A percentile compares a stretch with the other conserved stretches of the same genome.
Conservation (phyloP, 2,113 vertebrate species). For the Bufo bufo region DNA sequence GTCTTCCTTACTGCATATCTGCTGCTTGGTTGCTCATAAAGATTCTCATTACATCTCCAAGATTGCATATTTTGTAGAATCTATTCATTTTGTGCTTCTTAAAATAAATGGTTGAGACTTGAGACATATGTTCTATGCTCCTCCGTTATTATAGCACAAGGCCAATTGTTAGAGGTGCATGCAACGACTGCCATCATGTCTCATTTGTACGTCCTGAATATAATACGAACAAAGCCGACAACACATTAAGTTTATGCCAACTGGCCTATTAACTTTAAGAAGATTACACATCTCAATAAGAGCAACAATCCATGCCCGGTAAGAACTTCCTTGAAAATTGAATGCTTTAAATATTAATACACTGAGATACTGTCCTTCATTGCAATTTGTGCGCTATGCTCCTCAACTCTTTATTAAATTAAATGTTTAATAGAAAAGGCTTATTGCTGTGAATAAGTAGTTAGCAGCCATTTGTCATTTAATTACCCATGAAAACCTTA, state of each 20-base stretch:
- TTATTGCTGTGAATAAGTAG: constrained; percentile 70
- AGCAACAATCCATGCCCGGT: constrained; percentile 54
- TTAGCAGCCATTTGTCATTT: constrained; percentile 73
- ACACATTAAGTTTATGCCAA: constrained; percentile 51
- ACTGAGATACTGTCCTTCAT: constrained; percentile 64
- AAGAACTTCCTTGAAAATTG: constrained; percentile 53
- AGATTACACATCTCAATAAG: constrained; percentile 48
- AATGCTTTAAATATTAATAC: neutral
- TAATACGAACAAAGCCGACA: constrained; percentile 44
- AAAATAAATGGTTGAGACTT: neutral
- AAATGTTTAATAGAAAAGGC: constrained; percentile 73
- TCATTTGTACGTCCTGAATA: constrained; percentile 40
- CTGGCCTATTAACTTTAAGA: constrained; percentile 54
- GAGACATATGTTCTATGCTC: neutral
- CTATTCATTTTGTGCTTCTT: neutral
- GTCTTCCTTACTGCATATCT: neutral
- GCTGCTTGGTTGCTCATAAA: neutral
- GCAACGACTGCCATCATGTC: constrained; percentile 29
- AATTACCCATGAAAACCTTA: constrained; percentile 78
- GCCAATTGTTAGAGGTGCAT: constrained; percentile 6
- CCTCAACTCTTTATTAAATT: constrained; percentile 70
- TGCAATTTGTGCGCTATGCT: constrained; percentile 63
- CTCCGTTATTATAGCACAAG: neutral
- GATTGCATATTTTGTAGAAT: neutral
- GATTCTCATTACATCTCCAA: neutral